These are phyloP conservation scores for Alviniconcha marisindica DNA, from an alignment of 1,140 invertebrate genomes.

Conservation along the genomic window DNA sequence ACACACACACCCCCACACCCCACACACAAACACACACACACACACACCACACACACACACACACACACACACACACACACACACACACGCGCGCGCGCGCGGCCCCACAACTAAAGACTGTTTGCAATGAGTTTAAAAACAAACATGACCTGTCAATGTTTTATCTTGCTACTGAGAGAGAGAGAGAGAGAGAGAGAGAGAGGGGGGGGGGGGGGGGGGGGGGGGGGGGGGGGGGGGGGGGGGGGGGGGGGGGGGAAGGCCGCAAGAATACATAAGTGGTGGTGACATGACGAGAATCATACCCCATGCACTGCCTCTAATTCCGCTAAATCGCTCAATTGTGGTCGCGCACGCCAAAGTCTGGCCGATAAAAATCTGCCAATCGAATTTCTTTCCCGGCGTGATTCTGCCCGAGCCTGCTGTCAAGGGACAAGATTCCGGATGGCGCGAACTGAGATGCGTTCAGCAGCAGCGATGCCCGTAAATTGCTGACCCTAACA, in stretches of 20 bases:
- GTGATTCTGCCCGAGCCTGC: background rate
- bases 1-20: background rate
- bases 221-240: too few relatives aligned
- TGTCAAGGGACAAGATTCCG: background rate
- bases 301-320: background rate
- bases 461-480: background rate
- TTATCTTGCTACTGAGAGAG: too few relatives aligned
- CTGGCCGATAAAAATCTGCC: background rate
- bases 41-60: too few relatives aligned
- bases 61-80: too few relatives aligned
- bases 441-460: background rate
- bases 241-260: background rate
- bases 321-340: conserved; percentile 5
- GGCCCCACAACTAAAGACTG: too few relatives aligned
- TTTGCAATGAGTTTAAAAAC: too few relatives aligned
- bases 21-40: too few relatives aligned
- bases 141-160: too few relatives aligned
- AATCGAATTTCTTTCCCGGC: background rate
- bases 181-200: too few relatives aligned
- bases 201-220: too few relatives aligned
- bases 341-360: conserved; percentile 2
- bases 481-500: too few relatives aligned
- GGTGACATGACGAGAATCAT: background rate
- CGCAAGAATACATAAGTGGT: background rate
- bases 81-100: too few relatives aligned